Base-by-base conservation (phyloP, 2,113 vertebrate genomes). In the Casuarius casuarius region DNA sequence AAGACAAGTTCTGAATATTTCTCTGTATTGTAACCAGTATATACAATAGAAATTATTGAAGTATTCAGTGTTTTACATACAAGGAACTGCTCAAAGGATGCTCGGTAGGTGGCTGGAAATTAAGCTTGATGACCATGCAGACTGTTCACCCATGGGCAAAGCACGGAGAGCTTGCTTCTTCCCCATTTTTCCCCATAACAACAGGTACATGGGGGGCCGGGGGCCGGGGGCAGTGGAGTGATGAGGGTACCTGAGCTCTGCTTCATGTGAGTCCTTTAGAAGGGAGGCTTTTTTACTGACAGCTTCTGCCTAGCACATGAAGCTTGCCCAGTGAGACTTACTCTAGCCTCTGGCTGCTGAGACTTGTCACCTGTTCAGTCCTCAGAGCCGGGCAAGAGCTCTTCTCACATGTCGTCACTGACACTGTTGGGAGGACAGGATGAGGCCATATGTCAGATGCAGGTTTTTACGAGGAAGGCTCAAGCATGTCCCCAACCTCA, bases 361-460 rank as follows among this genome's bases (percentile, higher is more conserved):
- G 40, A 33, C 19, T 42, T 38, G 28, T 58, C 5, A 84, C 29
- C 11, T 51, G 19, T 66, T 80, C 38, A 5, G 2, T 13, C 67
- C 56, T n/a, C 21, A 61, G 28, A 88, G 14, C 25, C 0, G 0
- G 26, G 13, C 7, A 61, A 44, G 44, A 90, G 15, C 16, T 74
- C 49, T 46, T n/a, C 28, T 84, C 31, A 28, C 15, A 46, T 7
- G 2, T 33, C 14, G 68, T 75, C 49, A 49, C 33, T 26, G 31
- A 33, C 10, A 51, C 23, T 2, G 4, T 19, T 35, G 83, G n/a
- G 21, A 78, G 61, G 84, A 51, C 21, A 81, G 35, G 19, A 56
- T 3, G 10, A n/a, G n/a, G 38, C 15, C 6, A 7, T 5, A 11
- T 0, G 0, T 51, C 22, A 72, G 31, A 54, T 7, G 3, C 3